Conservation (phyloP, 2,113 vertebrate species). For the Bujurquina vittata region DNA sequence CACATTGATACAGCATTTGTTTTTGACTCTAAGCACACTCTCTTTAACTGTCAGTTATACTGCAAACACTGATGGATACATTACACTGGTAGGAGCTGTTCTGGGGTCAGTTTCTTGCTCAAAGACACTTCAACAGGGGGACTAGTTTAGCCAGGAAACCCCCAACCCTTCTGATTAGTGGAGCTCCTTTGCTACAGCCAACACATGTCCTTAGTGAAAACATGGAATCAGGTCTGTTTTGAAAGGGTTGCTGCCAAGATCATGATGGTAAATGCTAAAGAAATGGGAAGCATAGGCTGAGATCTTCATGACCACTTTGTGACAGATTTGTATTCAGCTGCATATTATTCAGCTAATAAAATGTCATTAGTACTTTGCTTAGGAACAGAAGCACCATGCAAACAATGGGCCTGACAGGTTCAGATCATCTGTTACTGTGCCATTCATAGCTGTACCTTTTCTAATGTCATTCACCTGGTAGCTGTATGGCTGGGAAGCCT, state of each 20-base stretch:
- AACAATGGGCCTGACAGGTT: not conserved
- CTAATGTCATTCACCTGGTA: too few relatives aligned
- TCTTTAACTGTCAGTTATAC: not conserved
- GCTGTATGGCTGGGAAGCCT: too few relatives aligned
- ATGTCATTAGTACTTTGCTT: not conserved
- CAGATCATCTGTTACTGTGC: not conserved
- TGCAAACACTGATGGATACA: not conserved
- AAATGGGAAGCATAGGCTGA: not conserved
- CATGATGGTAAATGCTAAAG: not conserved
- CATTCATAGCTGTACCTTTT: not conserved
- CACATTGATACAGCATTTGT: not conserved
- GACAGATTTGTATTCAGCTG: not conserved
- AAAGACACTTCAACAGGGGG: not conserved
- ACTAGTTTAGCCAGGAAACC: not conserved
- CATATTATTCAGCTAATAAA: not conserved
- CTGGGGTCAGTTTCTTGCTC: not conserved
- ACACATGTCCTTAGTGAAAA: not conserved
- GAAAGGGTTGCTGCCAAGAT: not conserved
- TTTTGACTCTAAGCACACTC: not conserved
- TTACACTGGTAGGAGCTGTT: too few relatives aligned
- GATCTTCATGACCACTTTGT: not conserved
- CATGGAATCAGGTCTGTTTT: not conserved
- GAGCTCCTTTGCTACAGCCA: not conserved
- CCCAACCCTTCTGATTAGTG: not conserved
- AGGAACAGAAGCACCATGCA: too few relatives aligned